Evolutionary conservation across 2,888 invertebrate species (phyloP), one percentile per base, ranked within the genome.

Genomic region (Synanthedon andrenaeformis): DNA sequence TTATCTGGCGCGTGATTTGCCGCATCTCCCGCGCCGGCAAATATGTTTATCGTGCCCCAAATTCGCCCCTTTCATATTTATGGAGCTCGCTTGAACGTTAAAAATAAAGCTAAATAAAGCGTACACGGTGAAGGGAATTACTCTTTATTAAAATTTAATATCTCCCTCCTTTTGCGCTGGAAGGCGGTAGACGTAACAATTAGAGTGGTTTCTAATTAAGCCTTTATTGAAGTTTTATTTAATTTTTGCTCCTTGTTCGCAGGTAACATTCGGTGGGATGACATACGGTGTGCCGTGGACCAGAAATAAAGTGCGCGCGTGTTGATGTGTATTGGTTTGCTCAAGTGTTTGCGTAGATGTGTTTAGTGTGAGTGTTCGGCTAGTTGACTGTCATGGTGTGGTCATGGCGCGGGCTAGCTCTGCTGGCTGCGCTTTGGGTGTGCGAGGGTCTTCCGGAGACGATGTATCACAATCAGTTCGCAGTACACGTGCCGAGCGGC

Each of bases 401-500:
- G 74, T 69, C 77, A 81, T 84, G 84, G 83, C 82, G 80, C 59
- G 60, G 60, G 65, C 64, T 68, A 61, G 67, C 62, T 60, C 62
- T 69, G 66, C 62, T 69, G 55, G 65, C 63, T 58, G 62, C 69
- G 75, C 74, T 79, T 70, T 72, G 58, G 61, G 65, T 54, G 60
- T 72, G 81, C 74, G 71, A 69, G 70, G 69, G 70, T 58, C 62
- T 72, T 28, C 78, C 76, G 56, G 76, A 79, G 62, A 58, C 72
- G 49, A 89, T 93, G 69, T 95, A 92, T 81, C 91, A 91, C 82
- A 94, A 95, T 80, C 91, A 95, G 76, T 95, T 95, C 74, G 97
- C 97, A 52, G 93, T 96, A 51, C 92, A 94, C 76, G 92, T 98
- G 73, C 93, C 94, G 19, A 92, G 90, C 49, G 92, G 93, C 14